phyloP scores from a whole-genome alignment of 2,797 vertebrate species.

The Scleropages formosus region DNA sequence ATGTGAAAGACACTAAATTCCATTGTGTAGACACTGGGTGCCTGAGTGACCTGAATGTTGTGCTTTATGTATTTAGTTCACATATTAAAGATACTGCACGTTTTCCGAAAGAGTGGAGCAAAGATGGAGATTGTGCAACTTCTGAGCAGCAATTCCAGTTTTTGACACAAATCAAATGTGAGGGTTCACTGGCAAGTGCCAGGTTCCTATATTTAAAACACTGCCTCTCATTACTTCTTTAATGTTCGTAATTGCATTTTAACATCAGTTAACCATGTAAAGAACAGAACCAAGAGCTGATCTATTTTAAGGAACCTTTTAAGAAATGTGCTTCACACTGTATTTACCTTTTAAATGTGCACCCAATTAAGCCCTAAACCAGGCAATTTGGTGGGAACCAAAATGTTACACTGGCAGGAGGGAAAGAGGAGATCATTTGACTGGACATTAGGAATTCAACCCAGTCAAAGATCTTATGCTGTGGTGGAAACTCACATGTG shows the following conservation, averaged over 20 bases:
- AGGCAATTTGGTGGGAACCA: slow-evolving; percentile 6
- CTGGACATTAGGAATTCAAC: background rate
- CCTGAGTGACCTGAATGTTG: background rate
- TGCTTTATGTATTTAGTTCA: background rate
- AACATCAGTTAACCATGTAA: background rate
- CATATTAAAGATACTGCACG: slow-evolving; percentile 7
- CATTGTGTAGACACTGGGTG: background rate
- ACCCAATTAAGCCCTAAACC: slow-evolving; percentile 25
- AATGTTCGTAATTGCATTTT: slow-evolving; percentile 12
- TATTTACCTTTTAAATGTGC: slow-evolving; percentile 26
- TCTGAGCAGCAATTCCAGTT: background rate
- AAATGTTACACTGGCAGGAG: background rate
- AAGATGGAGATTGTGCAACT: background rate
- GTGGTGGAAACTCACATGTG: background rate
- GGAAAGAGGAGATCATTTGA: background rate
- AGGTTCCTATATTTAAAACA: slow-evolving; percentile 3
- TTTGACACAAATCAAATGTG: background rate
- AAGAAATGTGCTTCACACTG: slow-evolving; percentile 8
- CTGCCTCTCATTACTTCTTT: background rate
- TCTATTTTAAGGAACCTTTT: slow-evolving; percentile 22
- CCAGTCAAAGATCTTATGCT: background rate
- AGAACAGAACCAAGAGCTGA: slow-evolving; percentile 1
- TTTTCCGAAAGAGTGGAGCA: background rate
- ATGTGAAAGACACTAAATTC: background rate
- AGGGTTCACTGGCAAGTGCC: background rate